Percentiles rank a stretch among this genome's conserved stretches.
Evolutionary conservation across 2,113 vertebrate species (phyloP).

Genomic region (Paramisgurnus dabryanus): DNA sequence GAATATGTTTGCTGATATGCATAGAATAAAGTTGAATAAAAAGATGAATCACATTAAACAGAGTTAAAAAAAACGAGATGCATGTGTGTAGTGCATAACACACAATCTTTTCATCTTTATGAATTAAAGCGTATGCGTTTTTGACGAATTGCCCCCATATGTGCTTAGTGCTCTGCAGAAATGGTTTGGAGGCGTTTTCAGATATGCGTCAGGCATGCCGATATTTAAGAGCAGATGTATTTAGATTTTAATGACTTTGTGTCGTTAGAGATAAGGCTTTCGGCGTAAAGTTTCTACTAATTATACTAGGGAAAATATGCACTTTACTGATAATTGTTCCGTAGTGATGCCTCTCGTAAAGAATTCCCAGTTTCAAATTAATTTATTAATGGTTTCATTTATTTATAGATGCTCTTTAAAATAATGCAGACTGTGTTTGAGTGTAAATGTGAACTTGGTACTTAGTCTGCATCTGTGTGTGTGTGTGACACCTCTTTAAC

Average conservation of each 20-base stretch:
- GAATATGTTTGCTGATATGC: not conserved
- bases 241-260: conserved; percentile 57
- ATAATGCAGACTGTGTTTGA: conserved; percentile 14
- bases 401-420: conserved; percentile 32
- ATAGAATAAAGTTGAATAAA: not conserved
- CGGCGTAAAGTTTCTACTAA: conserved; percentile 46
- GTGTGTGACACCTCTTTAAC: conserved; percentile 69
- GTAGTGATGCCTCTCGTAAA: conserved; percentile 58
- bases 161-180: conserved; percentile 19
- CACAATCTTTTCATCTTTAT: conserved; percentile 6
- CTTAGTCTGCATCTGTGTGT: conserved; percentile 45
- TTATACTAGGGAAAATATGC: conserved; percentile 55
- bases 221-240: conserved; percentile 56
- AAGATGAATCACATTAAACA: not conserved
- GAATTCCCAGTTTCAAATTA: conserved; percentile 55
- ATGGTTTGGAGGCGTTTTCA: conserved; percentile 48
- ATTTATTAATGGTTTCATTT: conserved; percentile 48
- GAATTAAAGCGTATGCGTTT: conserved; percentile 2
- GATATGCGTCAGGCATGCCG: conserved; percentile 39
- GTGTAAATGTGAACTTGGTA: not conserved
- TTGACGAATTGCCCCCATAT: conserved; percentile 21
- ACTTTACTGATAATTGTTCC: conserved; percentile 59
- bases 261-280: conserved; percentile 51
- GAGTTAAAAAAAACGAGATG: not conserved
- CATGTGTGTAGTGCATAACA: not conserved